These are phyloP conservation scores for Taenaris catops DNA, from an alignment of 2,888 invertebrate species.

Conservation along the genomic window DNA sequence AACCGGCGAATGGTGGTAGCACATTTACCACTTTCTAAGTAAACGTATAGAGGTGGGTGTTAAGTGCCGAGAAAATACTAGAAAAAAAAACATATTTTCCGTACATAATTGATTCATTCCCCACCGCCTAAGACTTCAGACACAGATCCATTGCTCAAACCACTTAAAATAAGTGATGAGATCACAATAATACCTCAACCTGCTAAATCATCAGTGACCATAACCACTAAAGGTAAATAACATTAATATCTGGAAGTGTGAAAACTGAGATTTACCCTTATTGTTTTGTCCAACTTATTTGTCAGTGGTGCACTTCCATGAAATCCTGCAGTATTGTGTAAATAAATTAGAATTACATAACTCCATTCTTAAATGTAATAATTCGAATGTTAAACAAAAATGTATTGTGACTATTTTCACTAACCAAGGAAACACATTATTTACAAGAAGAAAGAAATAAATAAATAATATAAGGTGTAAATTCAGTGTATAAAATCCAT, in stretches of 20 bases:
- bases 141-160: slow-evolving; percentile 86
- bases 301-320: slow-evolving; percentile 46
- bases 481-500: slow-evolving; percentile 52
- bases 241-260: slow-evolving; percentile 40
- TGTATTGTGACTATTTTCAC: slow-evolving; percentile 51
- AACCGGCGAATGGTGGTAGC: no score
- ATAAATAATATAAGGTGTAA: slow-evolving; percentile 44
- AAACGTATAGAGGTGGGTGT: no score
- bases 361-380: slow-evolving; percentile 47
- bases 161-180: slow-evolving; percentile 94
- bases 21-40: no score
- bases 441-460: slow-evolving; percentile 42
- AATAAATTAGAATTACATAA: slow-evolving; percentile 50
- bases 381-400: slow-evolving; percentile 40
- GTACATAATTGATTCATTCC: no score
- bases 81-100: slow-evolving; percentile 87
- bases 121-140: slow-evolving; percentile 44
- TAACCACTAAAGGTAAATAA: slow-evolving; percentile 72
- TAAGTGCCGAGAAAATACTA: no score
- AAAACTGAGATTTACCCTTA: slow-evolving; percentile 31
- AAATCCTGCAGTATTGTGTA: slow-evolving; percentile 69
- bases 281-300: slow-evolving; percentile 34
- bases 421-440: slow-evolving; percentile 50
- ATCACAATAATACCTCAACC: slow-evolving; percentile 96
- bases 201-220: slow-evolving; percentile 74